Conservation (phyloP, 2,113 vertebrate species). For the Hyaena hyaena region DNA sequence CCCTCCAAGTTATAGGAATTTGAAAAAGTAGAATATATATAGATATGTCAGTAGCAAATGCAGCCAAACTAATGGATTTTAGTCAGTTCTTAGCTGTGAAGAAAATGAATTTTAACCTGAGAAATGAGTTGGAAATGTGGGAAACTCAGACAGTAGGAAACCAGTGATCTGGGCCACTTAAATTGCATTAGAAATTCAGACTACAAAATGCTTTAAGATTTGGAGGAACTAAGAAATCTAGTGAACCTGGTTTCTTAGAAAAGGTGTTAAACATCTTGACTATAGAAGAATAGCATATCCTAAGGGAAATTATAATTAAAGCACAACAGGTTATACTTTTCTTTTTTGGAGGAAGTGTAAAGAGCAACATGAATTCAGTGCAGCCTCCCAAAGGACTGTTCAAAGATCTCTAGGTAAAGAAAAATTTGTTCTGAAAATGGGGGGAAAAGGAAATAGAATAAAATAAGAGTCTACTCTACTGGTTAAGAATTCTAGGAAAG, state of each 20-base stretch:
- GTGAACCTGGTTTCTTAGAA: slow-evolving; percentile 63
- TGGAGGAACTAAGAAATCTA: slow-evolving; percentile 70
- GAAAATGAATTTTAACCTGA: slow-evolving; percentile 71
- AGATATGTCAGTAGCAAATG: slow-evolving; percentile 55
- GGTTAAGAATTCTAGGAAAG: slow-evolving; percentile 67
- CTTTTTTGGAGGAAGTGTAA: slow-evolving; percentile 76
- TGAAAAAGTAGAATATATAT: slow-evolving; percentile 49
- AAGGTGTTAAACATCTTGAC: slow-evolving; percentile 66
- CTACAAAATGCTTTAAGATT: slow-evolving; percentile 68
- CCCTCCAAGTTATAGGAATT: slow-evolving; percentile 53
- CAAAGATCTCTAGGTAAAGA: slow-evolving; percentile 76
- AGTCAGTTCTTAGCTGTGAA: slow-evolving; percentile 67
- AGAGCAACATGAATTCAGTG: slow-evolving; percentile 66
- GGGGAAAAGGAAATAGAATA: slow-evolving; percentile 49
- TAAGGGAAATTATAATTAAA: slow-evolving; percentile 79
- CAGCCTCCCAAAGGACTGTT: slow-evolving; percentile 69
- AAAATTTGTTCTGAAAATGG: slow-evolving; percentile 69
- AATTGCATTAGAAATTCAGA: slow-evolving; percentile 73
- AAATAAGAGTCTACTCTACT: slow-evolving; percentile 53
- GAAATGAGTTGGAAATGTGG: slow-evolving; percentile 67
- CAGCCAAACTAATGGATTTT: slow-evolving; percentile 64
- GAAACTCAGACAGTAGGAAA: slow-evolving; percentile 56
- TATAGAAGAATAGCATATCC: slow-evolving; percentile 64
- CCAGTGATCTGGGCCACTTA: slow-evolving; percentile 60
- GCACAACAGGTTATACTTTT: slow-evolving; percentile 78